phyloP scores from a whole-genome alignment of 2,797 vertebrate species.

The Aphelocoma californica region DNA sequence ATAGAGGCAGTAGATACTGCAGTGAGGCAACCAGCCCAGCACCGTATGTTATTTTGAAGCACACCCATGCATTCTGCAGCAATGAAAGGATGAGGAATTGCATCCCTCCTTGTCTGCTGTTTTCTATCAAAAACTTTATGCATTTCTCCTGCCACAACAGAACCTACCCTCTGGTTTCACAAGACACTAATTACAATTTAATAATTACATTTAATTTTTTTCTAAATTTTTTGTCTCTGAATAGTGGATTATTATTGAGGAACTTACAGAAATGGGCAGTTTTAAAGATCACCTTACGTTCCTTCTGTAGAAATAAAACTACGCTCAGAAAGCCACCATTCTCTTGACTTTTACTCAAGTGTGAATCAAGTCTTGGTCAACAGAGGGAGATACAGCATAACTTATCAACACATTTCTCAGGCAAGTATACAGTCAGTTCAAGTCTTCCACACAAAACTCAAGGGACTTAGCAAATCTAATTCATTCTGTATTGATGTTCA shows the following conservation, averaged over 20 bases:
- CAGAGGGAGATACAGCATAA: background rate
- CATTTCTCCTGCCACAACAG: background rate
- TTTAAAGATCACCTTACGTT: background rate
- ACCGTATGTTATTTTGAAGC: background rate
- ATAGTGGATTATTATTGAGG: background rate
- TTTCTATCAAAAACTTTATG: background rate
- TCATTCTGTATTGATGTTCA: background rate
- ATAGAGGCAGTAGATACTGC: background rate
- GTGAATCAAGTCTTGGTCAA: background rate
- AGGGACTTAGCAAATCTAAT: background rate
- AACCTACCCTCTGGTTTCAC: background rate
- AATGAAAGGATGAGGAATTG: background rate
- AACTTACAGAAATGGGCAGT: background rate
- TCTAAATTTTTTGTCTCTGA: background rate
- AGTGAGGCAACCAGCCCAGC: background rate
- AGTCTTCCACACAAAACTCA: background rate
- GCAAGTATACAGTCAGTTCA: background rate
- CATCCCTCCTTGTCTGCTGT: background rate
- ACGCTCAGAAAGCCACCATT: rapidly evolving
- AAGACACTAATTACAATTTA: background rate
- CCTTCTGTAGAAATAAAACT: background rate
- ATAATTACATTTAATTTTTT: background rate
- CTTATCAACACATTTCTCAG: background rate
- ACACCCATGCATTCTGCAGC: background rate
- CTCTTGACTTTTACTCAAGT: background rate